Conservation (phyloP, 1,140 invertebrate genomes). For the Goniozus legneri region DNA sequence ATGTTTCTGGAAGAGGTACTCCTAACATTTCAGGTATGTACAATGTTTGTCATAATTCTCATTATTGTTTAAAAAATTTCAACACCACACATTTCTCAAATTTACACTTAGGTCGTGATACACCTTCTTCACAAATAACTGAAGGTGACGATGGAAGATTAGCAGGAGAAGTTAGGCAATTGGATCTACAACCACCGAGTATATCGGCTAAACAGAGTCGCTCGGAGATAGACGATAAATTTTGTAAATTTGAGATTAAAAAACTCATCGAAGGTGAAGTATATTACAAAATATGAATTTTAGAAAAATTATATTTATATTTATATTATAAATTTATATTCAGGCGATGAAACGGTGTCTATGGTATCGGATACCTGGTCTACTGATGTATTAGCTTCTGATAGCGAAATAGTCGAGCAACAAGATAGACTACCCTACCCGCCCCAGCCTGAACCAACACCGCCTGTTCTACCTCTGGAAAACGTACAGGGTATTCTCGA, state of each 20-base stretch:
- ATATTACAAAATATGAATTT: neutral
- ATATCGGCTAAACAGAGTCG: slow-evolving; percentile 74
- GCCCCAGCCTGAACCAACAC: slow-evolving; percentile 20
- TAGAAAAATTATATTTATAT: neutral
- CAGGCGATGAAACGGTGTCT: slow-evolving; percentile 85
- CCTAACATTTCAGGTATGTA: slow-evolving; percentile 87
- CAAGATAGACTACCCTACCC: slow-evolving; percentile 57
- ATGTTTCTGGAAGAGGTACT: slow-evolving; percentile 83
- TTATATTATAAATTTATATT: slow-evolving; percentile 6
- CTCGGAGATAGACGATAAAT: slow-evolving; percentile 96
- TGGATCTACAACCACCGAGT: slow-evolving; percentile 58
- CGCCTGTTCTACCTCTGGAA: slow-evolving; percentile 32
- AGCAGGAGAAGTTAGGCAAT: slow-evolving; percentile 48
- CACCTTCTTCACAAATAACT: slow-evolving; percentile 87
- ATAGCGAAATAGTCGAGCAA: slow-evolving; percentile 83
- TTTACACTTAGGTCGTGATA: slow-evolving; percentile 85
- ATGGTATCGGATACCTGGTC: slow-evolving; percentile 97
- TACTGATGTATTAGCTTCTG: slow-evolving; percentile 91
- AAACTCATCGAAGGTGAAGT: slow-evolving; percentile 70
- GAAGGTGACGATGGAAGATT: slow-evolving; percentile 68
- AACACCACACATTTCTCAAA: no score
- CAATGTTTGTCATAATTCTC: neutral
- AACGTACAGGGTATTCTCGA: slow-evolving; percentile 56
- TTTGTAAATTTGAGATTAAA: slow-evolving; percentile 97
- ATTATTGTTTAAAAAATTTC: no score